A percentile compares a stretch with the other conserved stretches of the same genome.
These are phyloP conservation scores for Danio choprae DNA, from an alignment of 2,797 vertebrate species.

Conservation along the genomic window DNA sequence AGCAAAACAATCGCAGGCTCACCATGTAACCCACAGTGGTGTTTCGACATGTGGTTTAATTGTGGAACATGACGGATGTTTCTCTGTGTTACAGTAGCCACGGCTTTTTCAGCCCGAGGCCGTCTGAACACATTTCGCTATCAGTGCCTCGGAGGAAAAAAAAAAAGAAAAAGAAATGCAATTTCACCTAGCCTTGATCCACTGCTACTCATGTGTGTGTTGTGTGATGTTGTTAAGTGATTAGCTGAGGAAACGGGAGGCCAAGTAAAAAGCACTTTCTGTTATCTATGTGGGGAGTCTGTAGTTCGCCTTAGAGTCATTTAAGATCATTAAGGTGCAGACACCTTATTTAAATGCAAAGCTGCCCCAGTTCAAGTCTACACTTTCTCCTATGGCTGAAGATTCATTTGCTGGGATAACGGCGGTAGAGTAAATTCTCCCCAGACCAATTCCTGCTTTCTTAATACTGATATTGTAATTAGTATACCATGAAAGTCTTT, in stretches of 20 bases:
- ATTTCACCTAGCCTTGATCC: conserved; percentile 49
- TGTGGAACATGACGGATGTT: conserved; percentile 28
- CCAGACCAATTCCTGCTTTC: background rate
- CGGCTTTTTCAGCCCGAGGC: conserved; percentile 6
- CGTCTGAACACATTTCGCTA: conserved; percentile 34
- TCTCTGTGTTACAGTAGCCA: conserved; percentile 29
- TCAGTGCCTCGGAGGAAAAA: background rate
- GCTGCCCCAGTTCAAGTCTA: conserved; percentile 13
- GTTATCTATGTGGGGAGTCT: conserved; percentile 37
- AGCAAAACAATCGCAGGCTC: conserved; percentile 54
- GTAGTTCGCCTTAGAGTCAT: conserved; percentile 39
- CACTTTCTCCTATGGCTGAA: conserved; percentile 19
- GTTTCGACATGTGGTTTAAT: conserved; percentile 30
- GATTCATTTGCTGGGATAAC: conserved; percentile 19
- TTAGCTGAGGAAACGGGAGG: conserved; percentile 32
- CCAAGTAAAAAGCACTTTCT: conserved; percentile 12
- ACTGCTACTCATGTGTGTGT: conserved; percentile 18
- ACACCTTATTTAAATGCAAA: conserved; percentile 50
- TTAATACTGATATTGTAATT: background rate
- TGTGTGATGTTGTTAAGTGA: conserved; percentile 35
- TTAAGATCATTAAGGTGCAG: conserved; percentile 40
- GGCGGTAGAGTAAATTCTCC: background rate
- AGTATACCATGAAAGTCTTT: background rate
- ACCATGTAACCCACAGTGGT: background rate
- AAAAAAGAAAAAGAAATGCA: conserved; percentile 20